phyloP scores from a whole-genome alignment of 2,888 invertebrate species.

The Clitarchus hookeri region DNA sequence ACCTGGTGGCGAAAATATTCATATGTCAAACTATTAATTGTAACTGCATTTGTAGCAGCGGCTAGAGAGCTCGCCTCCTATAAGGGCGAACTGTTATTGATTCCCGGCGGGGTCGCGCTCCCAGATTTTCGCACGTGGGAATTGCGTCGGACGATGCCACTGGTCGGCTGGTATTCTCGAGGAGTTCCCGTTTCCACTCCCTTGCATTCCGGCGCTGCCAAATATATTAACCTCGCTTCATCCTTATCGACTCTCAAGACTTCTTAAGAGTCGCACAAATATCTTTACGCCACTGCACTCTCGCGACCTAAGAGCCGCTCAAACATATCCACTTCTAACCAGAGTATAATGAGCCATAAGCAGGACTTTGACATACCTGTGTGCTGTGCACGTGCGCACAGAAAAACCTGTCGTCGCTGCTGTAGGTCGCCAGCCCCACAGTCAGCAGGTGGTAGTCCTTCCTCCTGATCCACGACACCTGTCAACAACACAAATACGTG shows the following conservation, averaged over 20 bases:
- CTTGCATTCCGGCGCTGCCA: background rate
- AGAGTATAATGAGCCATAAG: background rate
- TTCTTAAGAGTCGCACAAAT: too few relatives aligned
- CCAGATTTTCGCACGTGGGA: too few relatives aligned
- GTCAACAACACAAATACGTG: constrained; percentile 36
- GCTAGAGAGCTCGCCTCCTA: too few relatives aligned
- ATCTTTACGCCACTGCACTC: background rate
- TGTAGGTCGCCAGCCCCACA: constrained; percentile 66
- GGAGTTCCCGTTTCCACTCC: background rate
- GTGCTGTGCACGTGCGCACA: constrained; percentile 58
- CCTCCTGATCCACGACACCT: constrained; percentile 75
- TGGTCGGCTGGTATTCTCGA: too few relatives aligned
- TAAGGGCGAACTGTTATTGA: too few relatives aligned
- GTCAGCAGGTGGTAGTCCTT: constrained; percentile 68
- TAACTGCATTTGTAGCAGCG: too few relatives aligned
- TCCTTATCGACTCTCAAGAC: too few relatives aligned
- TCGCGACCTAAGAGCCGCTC: too few relatives aligned
- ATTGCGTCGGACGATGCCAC: too few relatives aligned
- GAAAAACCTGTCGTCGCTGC: constrained; percentile 68
- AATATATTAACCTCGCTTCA: background rate
- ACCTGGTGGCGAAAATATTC: too few relatives aligned
- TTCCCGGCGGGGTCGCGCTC: too few relatives aligned
- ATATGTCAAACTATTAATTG: too few relatives aligned
- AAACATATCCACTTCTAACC: background rate
- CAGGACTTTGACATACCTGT: constrained; percentile 30